A percentile compares a stretch with the other conserved stretches of the same genome.
These are phyloP conservation scores for Aphodius granarius DNA, from an alignment of 2,888 invertebrate species.

Conservation along the genomic window DNA sequence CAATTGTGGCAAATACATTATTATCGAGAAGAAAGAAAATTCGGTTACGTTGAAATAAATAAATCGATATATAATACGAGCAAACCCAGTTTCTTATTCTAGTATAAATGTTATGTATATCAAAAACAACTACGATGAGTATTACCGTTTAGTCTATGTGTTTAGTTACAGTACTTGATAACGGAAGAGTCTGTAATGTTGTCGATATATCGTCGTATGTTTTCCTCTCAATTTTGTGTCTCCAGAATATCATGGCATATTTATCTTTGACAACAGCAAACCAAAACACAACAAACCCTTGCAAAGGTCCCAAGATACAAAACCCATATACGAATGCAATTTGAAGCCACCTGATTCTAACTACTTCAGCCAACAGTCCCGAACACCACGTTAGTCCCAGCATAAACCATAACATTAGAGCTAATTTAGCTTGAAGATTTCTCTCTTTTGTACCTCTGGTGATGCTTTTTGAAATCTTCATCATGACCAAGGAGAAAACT, in stretches of 20 bases:
- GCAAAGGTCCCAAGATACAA: slow-evolving; percentile 16
- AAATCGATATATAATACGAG: too few relatives aligned
- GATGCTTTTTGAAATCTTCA: slow-evolving; percentile 11
- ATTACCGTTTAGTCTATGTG: too few relatives aligned
- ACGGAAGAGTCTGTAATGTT: neutral
- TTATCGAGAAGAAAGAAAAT: too few relatives aligned
- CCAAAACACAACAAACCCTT: slow-evolving; percentile 17
- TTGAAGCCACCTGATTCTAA: slow-evolving; percentile 16
- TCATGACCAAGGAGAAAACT: slow-evolving; percentile 18
- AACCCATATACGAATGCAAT: slow-evolving; percentile 11
- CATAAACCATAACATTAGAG: slow-evolving; percentile 17
- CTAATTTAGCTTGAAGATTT: slow-evolving; percentile 7
- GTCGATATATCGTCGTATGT: neutral
- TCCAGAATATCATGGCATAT: slow-evolving; percentile 5
- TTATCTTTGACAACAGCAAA: slow-evolving; percentile 10
- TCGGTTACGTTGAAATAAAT: too few relatives aligned
- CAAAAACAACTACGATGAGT: too few relatives aligned
- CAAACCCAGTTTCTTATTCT: too few relatives aligned
- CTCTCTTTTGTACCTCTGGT: slow-evolving; percentile 8
- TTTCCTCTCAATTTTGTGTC: neutral
- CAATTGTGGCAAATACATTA: too few relatives aligned
- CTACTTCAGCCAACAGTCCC: slow-evolving; percentile 9
- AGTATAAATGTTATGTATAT: too few relatives aligned
- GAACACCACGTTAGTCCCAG: slow-evolving; percentile 22
- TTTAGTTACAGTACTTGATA: too few relatives aligned